phyloP scores from a whole-genome alignment of 1,140 invertebrate genomes.

The Hesperophylax magnus region DNA sequence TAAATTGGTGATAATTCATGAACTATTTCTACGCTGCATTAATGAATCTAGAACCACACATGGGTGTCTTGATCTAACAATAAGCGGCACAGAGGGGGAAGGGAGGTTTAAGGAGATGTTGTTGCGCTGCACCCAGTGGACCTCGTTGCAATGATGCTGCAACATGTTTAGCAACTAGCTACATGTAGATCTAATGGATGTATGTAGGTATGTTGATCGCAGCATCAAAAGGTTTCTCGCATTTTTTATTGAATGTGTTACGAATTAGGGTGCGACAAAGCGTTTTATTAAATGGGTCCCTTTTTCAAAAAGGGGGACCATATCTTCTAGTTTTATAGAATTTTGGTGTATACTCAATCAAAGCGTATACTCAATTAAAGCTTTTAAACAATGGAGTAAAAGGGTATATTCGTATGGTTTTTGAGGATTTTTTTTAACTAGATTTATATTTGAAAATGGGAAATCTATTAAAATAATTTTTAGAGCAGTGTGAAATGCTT shows the following conservation, averaged over 20 bases:
- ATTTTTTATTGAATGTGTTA: conserved; percentile 38
- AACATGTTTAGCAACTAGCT: conserved; percentile 1
- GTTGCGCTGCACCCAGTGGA: not conserved
- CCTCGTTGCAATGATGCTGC: not conserved
- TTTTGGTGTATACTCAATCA: too few relatives aligned
- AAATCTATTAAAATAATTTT: not conserved
- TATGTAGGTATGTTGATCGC: not conserved
- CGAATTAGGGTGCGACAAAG: conserved; percentile 4
- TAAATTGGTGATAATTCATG: conserved; percentile 48
- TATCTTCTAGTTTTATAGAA: not conserved
- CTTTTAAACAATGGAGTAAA: too few relatives aligned
- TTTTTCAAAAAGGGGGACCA: not conserved
- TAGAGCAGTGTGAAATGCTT: not conserved
- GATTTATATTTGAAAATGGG: not conserved
- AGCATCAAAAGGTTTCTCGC: not conserved
- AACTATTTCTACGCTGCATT: conserved; percentile 45
- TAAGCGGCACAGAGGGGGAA: not conserved
- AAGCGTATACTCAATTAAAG: too few relatives aligned
- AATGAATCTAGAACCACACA: conserved; percentile 28
- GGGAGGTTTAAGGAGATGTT: not conserved
- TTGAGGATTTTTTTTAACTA: not conserved
- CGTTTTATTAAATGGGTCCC: conserved; percentile 11
- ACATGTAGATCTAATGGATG: too few relatives aligned
- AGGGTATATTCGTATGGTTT: too few relatives aligned
- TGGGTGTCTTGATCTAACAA: not conserved